A percentile compares a stretch with the other conserved stretches of the same genome.
These are phyloP conservation scores for Heliangelus exortis DNA, from an alignment of 2,797 vertebrate genomes.

Conservation along the genomic window DNA sequence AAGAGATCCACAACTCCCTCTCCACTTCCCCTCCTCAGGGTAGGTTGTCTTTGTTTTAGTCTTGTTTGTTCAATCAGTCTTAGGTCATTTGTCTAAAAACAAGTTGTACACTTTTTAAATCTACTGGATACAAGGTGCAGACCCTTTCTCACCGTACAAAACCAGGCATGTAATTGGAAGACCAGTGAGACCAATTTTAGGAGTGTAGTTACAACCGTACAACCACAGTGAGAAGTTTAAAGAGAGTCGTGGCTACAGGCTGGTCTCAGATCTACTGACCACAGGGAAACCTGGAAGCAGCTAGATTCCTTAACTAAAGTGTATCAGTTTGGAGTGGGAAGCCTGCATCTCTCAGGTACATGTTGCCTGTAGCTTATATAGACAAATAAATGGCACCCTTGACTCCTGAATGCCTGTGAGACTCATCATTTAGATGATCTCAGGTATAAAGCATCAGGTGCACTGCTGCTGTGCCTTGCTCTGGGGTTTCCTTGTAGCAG, in stretches of 20 bases:
- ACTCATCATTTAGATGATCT: background rate
- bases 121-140: background rate
- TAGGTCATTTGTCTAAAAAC: background rate
- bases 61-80: background rate
- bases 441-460: slow-evolving; percentile 34
- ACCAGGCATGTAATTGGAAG: background rate
- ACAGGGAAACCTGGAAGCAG: background rate
- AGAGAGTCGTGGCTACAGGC: background rate
- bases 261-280: background rate
- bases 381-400: background rate
- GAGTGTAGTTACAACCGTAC: background rate
- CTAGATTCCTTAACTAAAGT: background rate
- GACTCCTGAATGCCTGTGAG: background rate
- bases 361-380: background rate
- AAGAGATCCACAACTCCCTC: background rate
- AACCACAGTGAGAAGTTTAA: background rate
- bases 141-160: background rate
- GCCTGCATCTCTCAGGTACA: background rate
- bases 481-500: slow-evolving; percentile 39
- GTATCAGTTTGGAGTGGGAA: background rate
- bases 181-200: background rate
- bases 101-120: background rate
- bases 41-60: background rate
- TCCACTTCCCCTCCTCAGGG: background rate
- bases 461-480: slow-evolving; percentile 24